phyloP scores from a whole-genome alignment of 2,113 vertebrate species.

The Phoenicopterus ruber region DNA sequence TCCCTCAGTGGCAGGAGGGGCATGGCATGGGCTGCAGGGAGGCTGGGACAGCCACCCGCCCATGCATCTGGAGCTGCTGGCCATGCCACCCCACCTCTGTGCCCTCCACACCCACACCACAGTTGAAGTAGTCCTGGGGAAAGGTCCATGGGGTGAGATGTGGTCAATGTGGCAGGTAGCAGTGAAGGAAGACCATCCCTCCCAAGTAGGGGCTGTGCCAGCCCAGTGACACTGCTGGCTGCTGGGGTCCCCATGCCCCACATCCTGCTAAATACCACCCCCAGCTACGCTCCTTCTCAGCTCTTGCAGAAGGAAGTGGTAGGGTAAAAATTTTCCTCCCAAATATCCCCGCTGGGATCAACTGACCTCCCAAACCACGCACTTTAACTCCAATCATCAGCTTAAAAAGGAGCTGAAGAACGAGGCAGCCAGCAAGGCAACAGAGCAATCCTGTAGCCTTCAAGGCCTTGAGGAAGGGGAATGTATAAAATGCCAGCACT shows the following conservation, averaged over 20 bases:
- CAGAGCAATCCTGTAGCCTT: background rate
- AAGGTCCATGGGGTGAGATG: background rate
- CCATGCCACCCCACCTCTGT: too few species aligned
- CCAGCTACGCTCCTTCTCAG: background rate
- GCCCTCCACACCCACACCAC: fast-evolving
- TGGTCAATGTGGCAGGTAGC: fast-evolving
- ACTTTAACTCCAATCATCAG: background rate
- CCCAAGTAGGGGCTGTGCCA: background rate
- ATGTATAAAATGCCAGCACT: background rate
- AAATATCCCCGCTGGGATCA: background rate
- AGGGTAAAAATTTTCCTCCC: background rate
- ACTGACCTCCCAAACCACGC: background rate
- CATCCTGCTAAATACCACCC: background rate
- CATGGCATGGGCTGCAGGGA: background rate
- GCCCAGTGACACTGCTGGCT: fast-evolving
- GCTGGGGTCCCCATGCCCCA: background rate
- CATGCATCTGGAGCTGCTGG: fast-evolving
- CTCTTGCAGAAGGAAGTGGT: background rate
- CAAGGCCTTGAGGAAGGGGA: background rate
- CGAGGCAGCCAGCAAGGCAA: background rate
- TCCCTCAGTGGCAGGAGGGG: background rate
- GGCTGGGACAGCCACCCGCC: background rate
- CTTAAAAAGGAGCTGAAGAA: background rate
- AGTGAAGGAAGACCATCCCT: background rate
- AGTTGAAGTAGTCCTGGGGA: background rate